Evolutionary conservation across 2,113 vertebrate species (phyloP), one percentile per base, ranked within the genome.

Genomic region (Otus sunia): DNA sequence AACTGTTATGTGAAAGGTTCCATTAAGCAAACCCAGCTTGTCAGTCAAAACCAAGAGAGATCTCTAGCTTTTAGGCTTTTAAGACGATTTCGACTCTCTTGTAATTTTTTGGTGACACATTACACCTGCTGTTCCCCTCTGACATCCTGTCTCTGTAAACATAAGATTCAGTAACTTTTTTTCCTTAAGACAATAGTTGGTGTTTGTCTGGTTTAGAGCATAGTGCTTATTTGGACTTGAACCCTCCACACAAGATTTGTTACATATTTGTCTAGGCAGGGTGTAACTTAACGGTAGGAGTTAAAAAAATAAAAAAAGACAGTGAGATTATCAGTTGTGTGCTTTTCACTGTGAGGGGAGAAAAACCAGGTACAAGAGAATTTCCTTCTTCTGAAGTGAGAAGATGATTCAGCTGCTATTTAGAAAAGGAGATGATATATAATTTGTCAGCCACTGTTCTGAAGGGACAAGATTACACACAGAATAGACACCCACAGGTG

Each of bases 381-480:
- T 23, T 47, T 37, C 36, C n/a, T 49, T 62, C 79, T 49, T 27
- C 56, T 76, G 23, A n/a, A 72, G 72, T 5, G 11, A 60, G 45
- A 89, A 82, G 29, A 18, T 73, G 34, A 27, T 64, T 74, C 36
- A 13, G 77, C 52, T 71, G 76, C 73, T 39, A 7, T 62, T 69
- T 55, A 9, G 71, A n/a, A 75, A 77, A 91, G 68, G 41, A 69
- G 62, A 49, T 68, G 55, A 73, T 27, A 53, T 34, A 12, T 45
- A 53, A 95, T 90, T 49, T 86, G 78, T 60, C 68, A 95, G 30
- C 32, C 52, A n/a, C 56, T 49, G 39, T 37, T 85, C 55, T 53
- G 56, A 19, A 30, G 67, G 74, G 58, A 80, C 87, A 83, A 92
- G 77, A 34, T 27, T 60, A 27, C 52, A 69, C 5, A 16, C 62